A percentile compares a stretch with the other conserved stretches of the same genome.
Evolutionary conservation across 2,797 vertebrate genomes (phyloP).

Genomic region (Chrosomus eos): DNA sequence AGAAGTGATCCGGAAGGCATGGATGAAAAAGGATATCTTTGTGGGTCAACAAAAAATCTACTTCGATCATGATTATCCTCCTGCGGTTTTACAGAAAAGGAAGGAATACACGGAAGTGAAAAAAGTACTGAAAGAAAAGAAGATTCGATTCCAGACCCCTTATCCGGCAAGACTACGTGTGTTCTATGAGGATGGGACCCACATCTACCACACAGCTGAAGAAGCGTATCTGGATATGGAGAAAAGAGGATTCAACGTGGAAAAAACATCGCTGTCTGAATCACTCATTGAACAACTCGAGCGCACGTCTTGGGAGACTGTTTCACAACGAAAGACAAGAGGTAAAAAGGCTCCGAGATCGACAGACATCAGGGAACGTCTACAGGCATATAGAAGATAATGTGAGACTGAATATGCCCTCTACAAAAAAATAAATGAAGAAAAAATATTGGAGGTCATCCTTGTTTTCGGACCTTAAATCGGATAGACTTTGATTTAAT

Average conservation of each 20-base stretch:
- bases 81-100: constrained; percentile 32
- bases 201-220: background rate
- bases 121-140: constrained; percentile 24
- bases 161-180: constrained; percentile 22
- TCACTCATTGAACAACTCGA: background rate
- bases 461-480: background rate
- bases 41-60: constrained; percentile 26
- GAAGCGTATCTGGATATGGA: background rate
- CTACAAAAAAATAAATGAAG: no score
- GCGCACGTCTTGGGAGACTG: background rate
- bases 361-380: no score
- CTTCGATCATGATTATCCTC: constrained; percentile 42
- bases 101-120: constrained; percentile 42
- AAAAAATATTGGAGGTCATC: background rate
- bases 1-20: constrained; percentile 24
- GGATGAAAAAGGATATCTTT: constrained; percentile 18
- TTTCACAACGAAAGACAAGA: background rate
- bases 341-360: background rate
- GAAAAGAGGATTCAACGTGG: background rate
- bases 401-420: no score
- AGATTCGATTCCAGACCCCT: constrained; percentile 39
- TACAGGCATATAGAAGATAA: no score
- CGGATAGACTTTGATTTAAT: background rate
- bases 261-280: background rate
- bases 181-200: background rate